Evolutionary conservation across 2,797 vertebrate species (phyloP), one percentile per base, ranked within the genome.

Genomic region (Hoplostethus atlanticus): DNA sequence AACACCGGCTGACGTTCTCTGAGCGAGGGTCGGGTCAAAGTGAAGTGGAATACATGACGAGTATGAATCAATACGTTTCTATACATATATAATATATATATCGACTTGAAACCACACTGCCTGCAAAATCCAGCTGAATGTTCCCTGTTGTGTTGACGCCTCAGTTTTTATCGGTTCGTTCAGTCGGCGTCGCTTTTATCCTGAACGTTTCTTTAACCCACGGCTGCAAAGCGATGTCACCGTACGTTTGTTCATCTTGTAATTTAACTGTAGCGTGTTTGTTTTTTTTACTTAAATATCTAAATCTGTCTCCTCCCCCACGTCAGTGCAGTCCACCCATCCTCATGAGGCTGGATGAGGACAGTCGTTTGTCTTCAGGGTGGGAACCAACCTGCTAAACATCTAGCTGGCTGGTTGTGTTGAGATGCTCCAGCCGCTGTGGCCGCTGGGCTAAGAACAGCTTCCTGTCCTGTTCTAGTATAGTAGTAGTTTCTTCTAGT

Each of bases 1-100:
- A 92, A 96, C 95, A 95, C 96, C 96, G 95, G 95, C 95, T 91
- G 87, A 85, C 94, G 82, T 94, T 95, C 94, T 95, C 95, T 95
- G 92, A 94, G 91, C 66, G 92, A 94, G 94, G 95, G 84, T 92
- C 91, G 61, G 86, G 79, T 87, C 77, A 67, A 89, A 86, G 72
- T 89, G 79, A 88, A 81, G 80, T 84, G 60, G 75, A 82, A 80
- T 75, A 81, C 72, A 80, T 84, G 40, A 66, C 47, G 34, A 75
- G 55, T 80, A 77, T 83, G 81, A 83, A 84, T 84, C 68, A 77
- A 85, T 82, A 80, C 65, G 61, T 88, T 87, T 87, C 76, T 89
- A 85, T 66, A 76, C 66, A 62, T 78, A 83, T 84, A 81, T 79
- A 70, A 68, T 65, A 21, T 92, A 91, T 88, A 87, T 90, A 87